phyloP scores from a whole-genome alignment of 2,888 invertebrate genomes.

The Zygogramma bicolorata region DNA sequence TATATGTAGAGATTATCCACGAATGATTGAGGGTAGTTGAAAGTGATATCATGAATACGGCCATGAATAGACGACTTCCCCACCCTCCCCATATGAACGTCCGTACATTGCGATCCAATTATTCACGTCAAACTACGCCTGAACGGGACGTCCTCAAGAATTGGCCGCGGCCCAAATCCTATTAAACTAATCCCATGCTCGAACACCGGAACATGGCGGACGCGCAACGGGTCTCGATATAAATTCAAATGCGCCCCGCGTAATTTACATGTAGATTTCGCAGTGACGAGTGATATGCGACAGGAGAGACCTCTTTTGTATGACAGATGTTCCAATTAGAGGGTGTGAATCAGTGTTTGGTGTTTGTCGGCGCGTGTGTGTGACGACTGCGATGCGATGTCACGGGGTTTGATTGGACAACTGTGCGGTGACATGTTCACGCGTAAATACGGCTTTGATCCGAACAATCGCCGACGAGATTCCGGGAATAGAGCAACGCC shows the following conservation, averaged over 20 bases:
- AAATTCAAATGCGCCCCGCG: slow-evolving; percentile 46
- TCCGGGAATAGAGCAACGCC: not conserved
- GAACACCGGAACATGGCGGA: slow-evolving; percentile 15
- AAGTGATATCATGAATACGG: too few relatives aligned
- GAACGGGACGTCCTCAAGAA: slow-evolving; percentile 10
- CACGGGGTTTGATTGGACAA: slow-evolving; percentile 16
- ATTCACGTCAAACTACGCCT: slow-evolving; percentile 3
- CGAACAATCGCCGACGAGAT: not conserved
- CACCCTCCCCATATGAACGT: not conserved
- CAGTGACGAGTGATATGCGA: slow-evolving; percentile 25
- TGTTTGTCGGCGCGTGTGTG: slow-evolving; percentile 21
- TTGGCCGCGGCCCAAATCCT: slow-evolving; percentile 25
- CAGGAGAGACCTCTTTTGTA: slow-evolving; percentile 24
- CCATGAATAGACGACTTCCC: too few relatives aligned
- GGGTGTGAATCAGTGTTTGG: slow-evolving; percentile 36
- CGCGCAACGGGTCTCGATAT: slow-evolving; percentile 37
- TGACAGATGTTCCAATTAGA: slow-evolving; percentile 38
- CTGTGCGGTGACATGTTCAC: not conserved
- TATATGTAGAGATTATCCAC: too few relatives aligned
- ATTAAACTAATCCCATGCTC: slow-evolving; percentile 26
- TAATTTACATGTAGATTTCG: slow-evolving; percentile 49
- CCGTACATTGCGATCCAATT: not conserved
- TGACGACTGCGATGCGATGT: slow-evolving; percentile 21
- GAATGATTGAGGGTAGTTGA: too few relatives aligned
- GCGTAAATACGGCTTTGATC: not conserved